Conservation (phyloP, 1,140 invertebrate genomes). For the Drosophila pseudoobscura region DNA sequence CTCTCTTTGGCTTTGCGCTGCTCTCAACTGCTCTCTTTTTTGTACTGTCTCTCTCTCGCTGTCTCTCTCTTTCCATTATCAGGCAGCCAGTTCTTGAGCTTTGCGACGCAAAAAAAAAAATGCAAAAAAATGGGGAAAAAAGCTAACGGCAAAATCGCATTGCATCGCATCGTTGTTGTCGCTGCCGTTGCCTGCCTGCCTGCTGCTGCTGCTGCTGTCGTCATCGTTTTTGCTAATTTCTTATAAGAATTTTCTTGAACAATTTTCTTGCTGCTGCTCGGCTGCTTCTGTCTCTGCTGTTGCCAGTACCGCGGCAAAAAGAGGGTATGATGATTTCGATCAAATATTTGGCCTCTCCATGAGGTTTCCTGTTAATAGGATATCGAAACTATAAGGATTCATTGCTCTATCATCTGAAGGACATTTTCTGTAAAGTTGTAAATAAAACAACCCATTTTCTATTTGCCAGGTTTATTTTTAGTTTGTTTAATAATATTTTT, state of each 20-base stretch:
- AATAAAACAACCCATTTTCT: slow-evolving; percentile 19
- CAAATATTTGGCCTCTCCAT: too few species aligned
- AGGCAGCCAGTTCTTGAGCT: slow-evolving; percentile 47
- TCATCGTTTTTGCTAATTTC: slow-evolving; percentile 69
- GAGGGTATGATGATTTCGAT: too few species aligned
- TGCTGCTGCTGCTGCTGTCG: slow-evolving; percentile 32
- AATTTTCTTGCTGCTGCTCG: slow-evolving; percentile 62
- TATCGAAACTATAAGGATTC: too few species aligned
- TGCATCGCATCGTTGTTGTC: neutral
- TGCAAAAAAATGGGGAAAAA: slow-evolving; percentile 33
- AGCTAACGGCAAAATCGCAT: slow-evolving; percentile 75
- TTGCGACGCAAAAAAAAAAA: slow-evolving; percentile 30
- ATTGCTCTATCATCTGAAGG: too few species aligned
- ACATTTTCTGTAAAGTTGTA: slow-evolving; percentile 5
- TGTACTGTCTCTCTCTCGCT: slow-evolving; percentile 15
- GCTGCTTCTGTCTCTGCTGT: slow-evolving; percentile 17
- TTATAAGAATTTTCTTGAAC: slow-evolving; percentile 77
- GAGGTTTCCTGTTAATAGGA: too few species aligned
- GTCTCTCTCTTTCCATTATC: neutral
- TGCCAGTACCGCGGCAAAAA: slow-evolving; percentile 13
- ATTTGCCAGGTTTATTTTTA: neutral
- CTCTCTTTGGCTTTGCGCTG: slow-evolving; percentile 27
- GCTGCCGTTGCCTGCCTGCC: slow-evolving; percentile 25
- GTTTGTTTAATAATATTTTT: too few species aligned
- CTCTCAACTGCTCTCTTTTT: slow-evolving; percentile 25